These are phyloP conservation scores for Chaetoderma sp. DNA, from an alignment of 2,888 invertebrate species.

Conservation along the genomic window DNA sequence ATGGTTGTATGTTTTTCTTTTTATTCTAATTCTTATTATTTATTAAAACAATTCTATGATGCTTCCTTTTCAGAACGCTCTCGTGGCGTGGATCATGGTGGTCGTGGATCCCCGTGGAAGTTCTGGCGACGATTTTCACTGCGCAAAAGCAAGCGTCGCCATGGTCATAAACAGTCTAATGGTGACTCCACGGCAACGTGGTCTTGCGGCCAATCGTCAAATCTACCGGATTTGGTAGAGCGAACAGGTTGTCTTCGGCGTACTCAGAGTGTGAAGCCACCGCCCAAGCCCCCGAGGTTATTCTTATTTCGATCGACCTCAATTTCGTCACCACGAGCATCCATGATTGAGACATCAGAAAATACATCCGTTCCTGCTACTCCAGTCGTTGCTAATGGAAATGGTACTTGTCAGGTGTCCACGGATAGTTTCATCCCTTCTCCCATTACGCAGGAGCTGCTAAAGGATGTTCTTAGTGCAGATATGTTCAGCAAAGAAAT, in stretches of 20 bases:
- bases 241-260: conserved; percentile 36
- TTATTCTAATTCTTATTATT: too few species aligned
- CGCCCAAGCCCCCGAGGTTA: conserved; percentile 60
- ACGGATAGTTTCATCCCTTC: background rate
- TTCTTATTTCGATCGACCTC: conserved; percentile 50
- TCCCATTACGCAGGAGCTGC: too few species aligned
- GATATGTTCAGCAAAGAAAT: background rate
- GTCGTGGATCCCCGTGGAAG: conserved; percentile 45
- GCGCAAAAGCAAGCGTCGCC: conserved; percentile 29
- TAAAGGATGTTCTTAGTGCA: too few species aligned
- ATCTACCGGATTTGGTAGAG: conserved; percentile 49
- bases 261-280: conserved; percentile 48
- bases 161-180: too few species aligned
- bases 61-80: too few species aligned
- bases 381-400: too few species aligned
- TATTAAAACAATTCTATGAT: too few species aligned
- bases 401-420: too few species aligned
- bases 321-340: conserved; percentile 46
- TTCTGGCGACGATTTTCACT: conserved; percentile 50
- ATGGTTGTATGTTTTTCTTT: too few species aligned
- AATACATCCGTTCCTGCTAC: conserved; percentile 34
- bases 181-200: too few species aligned
- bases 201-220: too few species aligned
- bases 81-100: too few species aligned
- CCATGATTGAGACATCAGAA: conserved; percentile 32